phyloP scores from a whole-genome alignment of 2,797 vertebrate genomes.

The Mionectes olivaceus region DNA sequence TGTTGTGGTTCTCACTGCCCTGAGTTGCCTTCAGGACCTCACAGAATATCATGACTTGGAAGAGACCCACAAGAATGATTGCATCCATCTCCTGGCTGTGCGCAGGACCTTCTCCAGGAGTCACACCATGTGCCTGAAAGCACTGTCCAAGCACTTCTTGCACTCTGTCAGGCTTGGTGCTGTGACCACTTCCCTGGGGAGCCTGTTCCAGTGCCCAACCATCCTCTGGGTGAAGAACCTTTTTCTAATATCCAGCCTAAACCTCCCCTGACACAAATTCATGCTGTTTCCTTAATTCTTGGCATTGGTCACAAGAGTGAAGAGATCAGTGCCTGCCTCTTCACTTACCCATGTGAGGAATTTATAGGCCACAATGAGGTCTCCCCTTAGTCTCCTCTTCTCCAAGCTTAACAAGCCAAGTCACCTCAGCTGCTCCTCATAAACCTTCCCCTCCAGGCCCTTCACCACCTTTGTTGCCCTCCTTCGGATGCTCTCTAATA shows the following conservation, averaged over 20 bases:
- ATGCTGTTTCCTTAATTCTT: accelerated
- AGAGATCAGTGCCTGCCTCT: neutral
- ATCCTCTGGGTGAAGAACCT: neutral
- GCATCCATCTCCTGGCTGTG: accelerated
- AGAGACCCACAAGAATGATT: neutral
- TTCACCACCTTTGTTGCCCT: neutral
- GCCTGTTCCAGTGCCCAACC: accelerated
- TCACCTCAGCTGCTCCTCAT: accelerated
- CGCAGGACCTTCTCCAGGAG: neutral
- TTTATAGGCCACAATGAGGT: accelerated
- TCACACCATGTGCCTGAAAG: neutral
- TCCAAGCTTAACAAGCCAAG: neutral
- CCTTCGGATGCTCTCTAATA: neutral
- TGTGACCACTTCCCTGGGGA: neutral
- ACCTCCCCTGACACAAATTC: accelerated
- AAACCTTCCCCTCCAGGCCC: neutral
- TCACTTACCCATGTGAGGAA: accelerated
- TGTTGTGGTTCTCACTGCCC: neutral
- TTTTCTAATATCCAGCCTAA: accelerated
- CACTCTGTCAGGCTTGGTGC: neutral
- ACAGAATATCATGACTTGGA: neutral
- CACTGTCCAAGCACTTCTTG: accelerated
- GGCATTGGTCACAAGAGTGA: accelerated
- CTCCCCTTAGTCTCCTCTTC: neutral
- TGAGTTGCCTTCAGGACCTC: neutral